Conservation (phyloP, 2,888 invertebrate species). For the Ctenicera cuprea region DNA sequence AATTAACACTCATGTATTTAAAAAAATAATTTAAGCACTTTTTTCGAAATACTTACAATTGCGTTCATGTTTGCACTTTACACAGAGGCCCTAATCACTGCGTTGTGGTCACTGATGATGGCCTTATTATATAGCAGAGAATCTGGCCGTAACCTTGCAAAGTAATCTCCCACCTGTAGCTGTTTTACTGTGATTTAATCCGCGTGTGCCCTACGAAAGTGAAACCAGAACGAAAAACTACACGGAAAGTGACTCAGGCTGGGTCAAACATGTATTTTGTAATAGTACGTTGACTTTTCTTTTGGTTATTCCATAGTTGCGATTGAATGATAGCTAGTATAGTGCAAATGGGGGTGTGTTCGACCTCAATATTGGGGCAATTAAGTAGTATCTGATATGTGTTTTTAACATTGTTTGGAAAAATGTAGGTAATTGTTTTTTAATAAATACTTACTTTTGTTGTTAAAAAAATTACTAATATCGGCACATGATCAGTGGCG, state of each 20-base stretch:
- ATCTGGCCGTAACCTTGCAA: conserved; percentile 48
- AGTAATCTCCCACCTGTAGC: conserved; percentile 41
- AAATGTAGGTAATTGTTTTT: too few relatives aligned
- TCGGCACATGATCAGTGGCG: too few relatives aligned
- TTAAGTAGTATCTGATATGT: too few relatives aligned
- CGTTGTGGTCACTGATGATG: conserved; percentile 16
- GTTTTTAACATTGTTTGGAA: too few relatives aligned
- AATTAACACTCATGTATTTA: too few relatives aligned
- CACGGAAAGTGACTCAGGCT: conserved; percentile 35
- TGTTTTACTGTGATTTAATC: background rate
- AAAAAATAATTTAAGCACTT: background rate
- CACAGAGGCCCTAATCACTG: conserved; percentile 21
- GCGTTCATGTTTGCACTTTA: conserved; percentile 36
- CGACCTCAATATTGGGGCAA: too few relatives aligned
- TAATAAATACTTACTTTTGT: too few relatives aligned
- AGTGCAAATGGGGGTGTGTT: too few relatives aligned
- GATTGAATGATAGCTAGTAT: background rate
- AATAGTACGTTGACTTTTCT: conserved; percentile 29
- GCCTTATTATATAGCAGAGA: conserved; percentile 42
- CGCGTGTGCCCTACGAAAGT: conserved; percentile 45
- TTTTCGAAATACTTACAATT: conserved; percentile 33
- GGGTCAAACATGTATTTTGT: conserved; percentile 15
- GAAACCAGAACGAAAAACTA: conserved; percentile 27
- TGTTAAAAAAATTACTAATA: too few relatives aligned
- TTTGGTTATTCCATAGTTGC: conserved; percentile 3